Conservation (phyloP, 2,113 vertebrate species). For the Raphicerus campestris region DNA sequence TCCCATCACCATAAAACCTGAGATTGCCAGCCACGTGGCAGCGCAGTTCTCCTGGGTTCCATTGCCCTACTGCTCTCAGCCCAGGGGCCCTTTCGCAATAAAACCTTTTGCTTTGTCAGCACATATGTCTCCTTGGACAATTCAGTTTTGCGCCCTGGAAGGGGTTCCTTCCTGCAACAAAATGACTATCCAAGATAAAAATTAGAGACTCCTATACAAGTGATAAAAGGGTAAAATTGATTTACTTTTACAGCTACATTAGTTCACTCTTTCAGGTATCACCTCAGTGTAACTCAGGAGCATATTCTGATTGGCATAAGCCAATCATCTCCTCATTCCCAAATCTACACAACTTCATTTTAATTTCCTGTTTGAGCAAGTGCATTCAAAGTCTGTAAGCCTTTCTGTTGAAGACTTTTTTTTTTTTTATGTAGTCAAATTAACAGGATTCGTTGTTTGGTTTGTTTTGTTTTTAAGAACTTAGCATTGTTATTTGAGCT, state of each 20-base stretch:
- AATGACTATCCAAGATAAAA: background rate
- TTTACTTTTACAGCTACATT: background rate
- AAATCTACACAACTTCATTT: background rate
- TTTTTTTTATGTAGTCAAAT: background rate
- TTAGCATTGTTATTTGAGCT: background rate
- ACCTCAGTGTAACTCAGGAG: background rate
- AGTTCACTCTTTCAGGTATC: background rate
- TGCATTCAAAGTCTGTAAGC: background rate
- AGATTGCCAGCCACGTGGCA: background rate
- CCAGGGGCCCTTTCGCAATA: background rate
- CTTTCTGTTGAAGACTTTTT: background rate
- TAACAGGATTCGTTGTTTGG: background rate
- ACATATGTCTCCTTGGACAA: background rate
- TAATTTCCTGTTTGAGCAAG: background rate
- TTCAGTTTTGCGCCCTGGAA: background rate
- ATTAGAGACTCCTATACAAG: background rate
- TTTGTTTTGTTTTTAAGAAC: background rate
- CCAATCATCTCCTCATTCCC: background rate
- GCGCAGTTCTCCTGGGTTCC: background rate
- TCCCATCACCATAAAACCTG: background rate
- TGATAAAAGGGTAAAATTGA: background rate
- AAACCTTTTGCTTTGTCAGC: background rate
- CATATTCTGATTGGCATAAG: background rate
- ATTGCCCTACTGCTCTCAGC: background rate
- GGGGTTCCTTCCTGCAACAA: background rate